phyloP scores from a whole-genome alignment of 2,113 vertebrate species.

The Diglossa brunneiventris region DNA sequence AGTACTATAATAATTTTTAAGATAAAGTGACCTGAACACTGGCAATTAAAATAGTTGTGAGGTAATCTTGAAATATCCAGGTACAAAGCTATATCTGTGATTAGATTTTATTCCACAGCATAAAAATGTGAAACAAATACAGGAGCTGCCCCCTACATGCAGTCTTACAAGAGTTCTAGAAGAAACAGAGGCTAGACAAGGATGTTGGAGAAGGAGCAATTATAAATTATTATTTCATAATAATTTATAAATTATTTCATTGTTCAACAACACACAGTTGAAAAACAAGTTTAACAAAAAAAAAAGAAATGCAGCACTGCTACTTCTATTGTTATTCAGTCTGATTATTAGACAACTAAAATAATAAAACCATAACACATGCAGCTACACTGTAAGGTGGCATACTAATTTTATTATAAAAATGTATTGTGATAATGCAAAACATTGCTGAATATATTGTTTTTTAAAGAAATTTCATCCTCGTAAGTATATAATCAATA shows the following conservation, averaged over 20 bases:
- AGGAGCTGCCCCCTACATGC: not conserved
- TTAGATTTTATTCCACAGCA: not conserved
- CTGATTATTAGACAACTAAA: not conserved
- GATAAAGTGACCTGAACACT: not conserved
- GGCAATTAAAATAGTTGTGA: not conserved
- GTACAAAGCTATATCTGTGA: not conserved
- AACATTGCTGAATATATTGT: not conserved
- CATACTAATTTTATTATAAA: not conserved
- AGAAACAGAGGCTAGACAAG: not conserved
- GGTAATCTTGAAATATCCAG: not conserved
- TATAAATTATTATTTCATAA: too few relatives aligned
- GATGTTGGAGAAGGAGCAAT: not conserved
- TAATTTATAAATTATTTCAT: not conserved
- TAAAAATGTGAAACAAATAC: not conserved
- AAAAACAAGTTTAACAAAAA: not conserved
- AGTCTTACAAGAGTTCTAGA: not conserved
- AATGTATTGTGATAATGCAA: not conserved
- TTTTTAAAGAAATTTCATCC: not conserved
- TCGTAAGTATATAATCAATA: not conserved
- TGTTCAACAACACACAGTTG: not conserved
- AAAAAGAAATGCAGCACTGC: not conserved
- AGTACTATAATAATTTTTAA: not conserved
- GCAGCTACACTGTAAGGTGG: not conserved
- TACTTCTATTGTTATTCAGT: not conserved
- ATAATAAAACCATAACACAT: not conserved